Base-by-base conservation (phyloP, 1,140 invertebrate genomes). In the Zaprionus ghesquierei region DNA sequence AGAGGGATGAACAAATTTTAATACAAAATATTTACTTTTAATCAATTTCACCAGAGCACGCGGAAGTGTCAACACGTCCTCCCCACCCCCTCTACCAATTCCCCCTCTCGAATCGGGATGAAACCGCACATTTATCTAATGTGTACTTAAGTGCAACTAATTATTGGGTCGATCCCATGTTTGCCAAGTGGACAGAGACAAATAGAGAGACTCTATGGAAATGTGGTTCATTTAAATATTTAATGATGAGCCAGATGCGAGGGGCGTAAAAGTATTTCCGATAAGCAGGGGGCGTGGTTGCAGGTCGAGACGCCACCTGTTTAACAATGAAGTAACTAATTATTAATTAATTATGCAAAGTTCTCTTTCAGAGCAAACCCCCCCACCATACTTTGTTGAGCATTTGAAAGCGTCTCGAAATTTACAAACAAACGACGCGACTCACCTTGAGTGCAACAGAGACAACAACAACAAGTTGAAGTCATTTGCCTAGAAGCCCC, bases 331-430 rank as follows among this genome's bases (percentile, higher is more conserved):
- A 69, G 29, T 56, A 69, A 61, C 58, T 56, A 69, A 56, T 69
- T 74, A 74, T 74, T 69, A 69, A 74, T 69, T 74, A 74, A 58
- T 51, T 70, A 74, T 74, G 59, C 68, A 74, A 74, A 69, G 66
- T 63, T 74, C 71, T 69, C 58, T 38, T 35, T 46, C 41, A n/a
- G 2, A 41, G 38, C 15, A 9, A 6, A 0, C 12, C 22, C n/a
- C 13, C 23, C 20, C 51, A 9, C 6, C 1, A 25, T 31, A n/a
- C 10, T 25, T 60, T 44, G 56, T 18, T 55, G 23, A 29, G 10
- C 54, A 59, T 56, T 56, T 56, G 55, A 60, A 31, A 68, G 55
- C 8, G 38, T 51, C 54, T 64, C 53, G 27, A 56, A 60, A 68
- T 73, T 68, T 49, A 69, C 59, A 73, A 49, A 54, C 56, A 68